These are phyloP conservation scores for Pandemis cinnamomeana DNA, from an alignment of 2,888 invertebrate genomes.

Conservation along the genomic window DNA sequence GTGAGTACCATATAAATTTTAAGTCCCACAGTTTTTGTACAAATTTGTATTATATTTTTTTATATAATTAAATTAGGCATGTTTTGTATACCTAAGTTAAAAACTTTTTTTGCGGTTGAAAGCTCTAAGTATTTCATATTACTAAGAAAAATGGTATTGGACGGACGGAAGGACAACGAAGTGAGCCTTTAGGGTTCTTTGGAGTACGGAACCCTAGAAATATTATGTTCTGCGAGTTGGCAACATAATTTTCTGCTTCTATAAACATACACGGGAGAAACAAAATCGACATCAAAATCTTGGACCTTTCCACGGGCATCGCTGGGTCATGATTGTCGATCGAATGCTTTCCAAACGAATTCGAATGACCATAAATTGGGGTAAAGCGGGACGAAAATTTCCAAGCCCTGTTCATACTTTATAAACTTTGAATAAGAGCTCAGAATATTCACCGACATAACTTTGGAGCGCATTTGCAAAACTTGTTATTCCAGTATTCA, in stretches of 20 bases:
- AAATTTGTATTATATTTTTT: too few relatives aligned
- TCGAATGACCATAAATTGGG: slow-evolving; percentile 35
- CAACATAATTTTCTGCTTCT: slow-evolving; percentile 27
- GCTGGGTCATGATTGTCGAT: slow-evolving; percentile 19
- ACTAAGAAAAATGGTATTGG: too few relatives aligned
- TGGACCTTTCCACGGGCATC: slow-evolving; percentile 4
- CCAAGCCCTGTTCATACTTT: slow-evolving; percentile 19
- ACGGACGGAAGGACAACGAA: too few relatives aligned
- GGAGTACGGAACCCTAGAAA: background rate
- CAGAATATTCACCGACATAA: slow-evolving; percentile 28
- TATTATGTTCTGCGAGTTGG: background rate
- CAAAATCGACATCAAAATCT: slow-evolving; percentile 5
- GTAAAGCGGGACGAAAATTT: slow-evolving; percentile 30
- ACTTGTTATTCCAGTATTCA: slow-evolving; percentile 10
- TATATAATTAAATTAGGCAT: too few relatives aligned
- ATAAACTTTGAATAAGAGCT: slow-evolving; percentile 29
- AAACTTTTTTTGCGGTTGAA: too few relatives aligned
- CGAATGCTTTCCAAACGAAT: slow-evolving; percentile 17
- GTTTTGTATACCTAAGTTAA: too few relatives aligned
- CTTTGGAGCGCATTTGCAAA: slow-evolving; percentile 3
- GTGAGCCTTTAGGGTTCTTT: too few relatives aligned
- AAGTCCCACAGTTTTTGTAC: too few relatives aligned
- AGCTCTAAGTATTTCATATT: too few relatives aligned
- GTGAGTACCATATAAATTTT: too few relatives aligned
- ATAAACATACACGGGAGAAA: slow-evolving; percentile 9